Percentiles rank a stretch among this genome's conserved stretches.
Conservation (phyloP, 92 coral and sea anemone genomes). For the Virgularia gustaviana region DNA sequence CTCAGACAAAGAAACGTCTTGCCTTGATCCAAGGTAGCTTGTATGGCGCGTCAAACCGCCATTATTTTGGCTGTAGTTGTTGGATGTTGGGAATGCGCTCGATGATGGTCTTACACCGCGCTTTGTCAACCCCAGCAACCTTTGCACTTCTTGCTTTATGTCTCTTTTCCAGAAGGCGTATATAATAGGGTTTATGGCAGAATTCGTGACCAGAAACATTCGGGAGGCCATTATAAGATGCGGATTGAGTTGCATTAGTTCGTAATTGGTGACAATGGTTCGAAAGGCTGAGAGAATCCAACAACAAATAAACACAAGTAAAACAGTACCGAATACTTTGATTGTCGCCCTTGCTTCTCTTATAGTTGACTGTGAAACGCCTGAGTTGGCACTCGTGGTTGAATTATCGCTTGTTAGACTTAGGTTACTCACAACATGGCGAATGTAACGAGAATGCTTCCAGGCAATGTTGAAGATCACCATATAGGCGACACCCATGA, state of each 20-base stretch:
- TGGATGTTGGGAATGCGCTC: conserved; percentile 6
- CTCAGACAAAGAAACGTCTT: not conserved
- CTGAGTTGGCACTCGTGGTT: not conserved
- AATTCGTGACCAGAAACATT: conserved; percentile 60
- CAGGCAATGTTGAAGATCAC: conserved; percentile 63
- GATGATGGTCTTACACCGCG: conserved; percentile 8
- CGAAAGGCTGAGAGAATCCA: conserved; percentile 78
- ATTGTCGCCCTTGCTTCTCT: conserved; percentile 60
- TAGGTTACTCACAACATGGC: conserved; percentile 19
- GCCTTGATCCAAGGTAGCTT: not conserved
- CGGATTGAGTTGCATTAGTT: conserved; percentile 41
- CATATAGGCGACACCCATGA: conserved; percentile 67
- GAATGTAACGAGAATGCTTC: conserved; percentile 61
- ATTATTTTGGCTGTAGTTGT: not conserved
- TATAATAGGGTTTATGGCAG: conserved; percentile 65
- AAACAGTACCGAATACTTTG: conserved; percentile 66
- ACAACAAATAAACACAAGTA: conserved; percentile 62
- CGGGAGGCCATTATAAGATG: conserved; percentile 63
- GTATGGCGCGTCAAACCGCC: not conserved
- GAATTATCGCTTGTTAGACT: not conserved
- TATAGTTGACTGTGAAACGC: not conserved
- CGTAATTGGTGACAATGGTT: conserved; percentile 46
- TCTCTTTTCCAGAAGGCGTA: conserved; percentile 77
- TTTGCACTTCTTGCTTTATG: conserved; percentile 59
- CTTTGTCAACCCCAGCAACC: not conserved